These are phyloP conservation scores for Yponomeuta evonymella DNA, from an alignment of 2,888 invertebrate genomes.

Conservation along the genomic window DNA sequence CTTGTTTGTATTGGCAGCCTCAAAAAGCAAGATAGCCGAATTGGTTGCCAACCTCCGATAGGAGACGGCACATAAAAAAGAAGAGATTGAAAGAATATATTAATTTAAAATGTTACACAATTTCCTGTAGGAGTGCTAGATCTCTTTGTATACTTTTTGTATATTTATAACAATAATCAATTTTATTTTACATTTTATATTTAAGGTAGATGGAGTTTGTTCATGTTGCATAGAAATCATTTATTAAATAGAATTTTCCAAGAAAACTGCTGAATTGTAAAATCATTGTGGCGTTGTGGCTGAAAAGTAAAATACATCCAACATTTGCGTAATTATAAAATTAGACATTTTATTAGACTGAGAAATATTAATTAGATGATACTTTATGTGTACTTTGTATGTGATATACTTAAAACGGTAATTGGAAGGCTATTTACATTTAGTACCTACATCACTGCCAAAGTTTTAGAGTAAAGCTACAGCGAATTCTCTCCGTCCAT, in stretches of 20 bases:
- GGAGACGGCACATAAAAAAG: too few relatives aligned
- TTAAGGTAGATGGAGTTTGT: slow-evolving; percentile 10
- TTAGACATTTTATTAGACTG: neutral
- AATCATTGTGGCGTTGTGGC: slow-evolving; percentile 7
- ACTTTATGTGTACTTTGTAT: neutral
- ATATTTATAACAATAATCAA: slow-evolving; percentile 8
- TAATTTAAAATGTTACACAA: slow-evolving; percentile 19
- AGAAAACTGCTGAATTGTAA: slow-evolving; percentile 13
- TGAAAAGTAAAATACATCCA: slow-evolving; percentile 20
- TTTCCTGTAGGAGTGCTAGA: slow-evolving; percentile 59
- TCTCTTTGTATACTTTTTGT: slow-evolving; percentile 49
- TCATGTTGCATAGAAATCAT: slow-evolving; percentile 10
- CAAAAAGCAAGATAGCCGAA: too few relatives aligned
- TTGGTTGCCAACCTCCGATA: too few relatives aligned
- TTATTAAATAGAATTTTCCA: slow-evolving; percentile 15
- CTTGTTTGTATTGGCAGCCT: too few relatives aligned
- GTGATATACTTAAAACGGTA: neutral
- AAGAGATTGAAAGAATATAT: neutral
- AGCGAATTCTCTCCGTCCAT: slow-evolving; percentile 67
- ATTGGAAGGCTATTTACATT: slow-evolving; percentile 26
- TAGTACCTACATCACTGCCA: slow-evolving; percentile 64
- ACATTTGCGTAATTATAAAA: neutral
- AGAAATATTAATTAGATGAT: neutral
- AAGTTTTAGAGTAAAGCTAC: slow-evolving; percentile 51
- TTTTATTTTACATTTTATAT: slow-evolving; percentile 6